Evolutionary conservation across 2,113 vertebrate species (phyloP).

Genomic region (Eubucco bourcierii): DNA sequence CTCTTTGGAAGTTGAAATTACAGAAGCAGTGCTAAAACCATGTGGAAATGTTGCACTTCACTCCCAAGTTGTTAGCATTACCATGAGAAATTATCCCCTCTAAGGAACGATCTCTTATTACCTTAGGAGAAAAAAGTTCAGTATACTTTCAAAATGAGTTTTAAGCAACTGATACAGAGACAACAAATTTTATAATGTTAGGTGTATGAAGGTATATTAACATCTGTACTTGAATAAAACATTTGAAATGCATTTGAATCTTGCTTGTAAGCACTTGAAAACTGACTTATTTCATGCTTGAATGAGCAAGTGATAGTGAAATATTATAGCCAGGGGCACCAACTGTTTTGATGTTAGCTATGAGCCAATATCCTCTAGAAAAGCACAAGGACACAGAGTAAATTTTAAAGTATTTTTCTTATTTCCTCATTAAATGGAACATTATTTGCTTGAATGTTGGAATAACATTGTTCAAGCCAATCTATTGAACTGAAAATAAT

Average conservation of each 20-base stretch:
- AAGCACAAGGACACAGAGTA: not conserved
- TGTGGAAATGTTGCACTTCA: constrained; percentile 5
- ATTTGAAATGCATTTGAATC: constrained; percentile 42
- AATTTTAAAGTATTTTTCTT: not conserved
- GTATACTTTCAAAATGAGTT: not conserved
- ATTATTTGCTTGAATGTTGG: not conserved
- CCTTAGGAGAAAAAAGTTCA: not conserved
- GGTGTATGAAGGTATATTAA: not conserved
- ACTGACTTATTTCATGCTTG: constrained; percentile 45
- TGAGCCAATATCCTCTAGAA: constrained; percentile 24
- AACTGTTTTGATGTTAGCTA: constrained; percentile 40
- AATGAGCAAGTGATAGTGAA: constrained; percentile 55
- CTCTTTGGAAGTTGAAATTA: not conserved
- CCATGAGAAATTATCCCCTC: not conserved
- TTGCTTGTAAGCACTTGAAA: constrained; percentile 67
- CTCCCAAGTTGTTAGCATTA: not conserved
- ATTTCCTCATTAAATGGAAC: not conserved
- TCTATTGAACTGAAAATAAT: not conserved
- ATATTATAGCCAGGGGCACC: constrained; percentile 57
- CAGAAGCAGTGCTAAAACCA: not conserved
- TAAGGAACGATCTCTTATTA: not conserved
- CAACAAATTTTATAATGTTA: constrained; percentile 5
- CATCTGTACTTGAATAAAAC: constrained; percentile 21
- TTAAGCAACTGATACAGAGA: not conserved
- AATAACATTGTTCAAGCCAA: not conserved